phyloP scores from a whole-genome alignment of 2,888 invertebrate genomes.

The Drosophila borealis region DNA sequence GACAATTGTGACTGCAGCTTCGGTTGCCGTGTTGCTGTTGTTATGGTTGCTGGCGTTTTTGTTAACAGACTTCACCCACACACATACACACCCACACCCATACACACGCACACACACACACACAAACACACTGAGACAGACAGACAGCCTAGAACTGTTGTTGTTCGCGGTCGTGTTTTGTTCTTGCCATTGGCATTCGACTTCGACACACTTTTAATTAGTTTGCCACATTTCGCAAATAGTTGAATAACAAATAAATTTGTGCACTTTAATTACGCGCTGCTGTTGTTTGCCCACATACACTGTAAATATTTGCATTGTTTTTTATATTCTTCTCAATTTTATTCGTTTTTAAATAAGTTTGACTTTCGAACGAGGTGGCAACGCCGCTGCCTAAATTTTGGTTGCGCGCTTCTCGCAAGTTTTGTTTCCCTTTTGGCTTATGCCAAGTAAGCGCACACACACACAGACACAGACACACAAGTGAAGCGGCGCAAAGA shows the following conservation, averaged over 20 bases:
- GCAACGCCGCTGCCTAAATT: background rate
- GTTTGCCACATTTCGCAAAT: conserved; percentile 77
- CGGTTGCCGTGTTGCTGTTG: conserved; percentile 3
- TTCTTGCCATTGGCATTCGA: conserved; percentile 77
- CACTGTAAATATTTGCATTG: conserved; percentile 62
- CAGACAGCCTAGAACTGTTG: conserved; percentile 3
- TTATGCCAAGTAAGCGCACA: background rate
- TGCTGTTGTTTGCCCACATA: conserved; percentile 31
- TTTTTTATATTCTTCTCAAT: background rate
- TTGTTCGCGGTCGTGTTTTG: conserved; percentile 63
- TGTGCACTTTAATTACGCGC: conserved; percentile 63
- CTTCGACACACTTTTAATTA: conserved; percentile 76
- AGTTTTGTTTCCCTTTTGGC: background rate
- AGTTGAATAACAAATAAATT: conserved; percentile 73
- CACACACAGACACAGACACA: background rate
- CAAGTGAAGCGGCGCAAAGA: background rate
- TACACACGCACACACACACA: background rate
- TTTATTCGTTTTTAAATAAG: too few species aligned
- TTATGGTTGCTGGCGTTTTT: conserved; percentile 43
- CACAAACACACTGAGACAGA: conserved; percentile 5
- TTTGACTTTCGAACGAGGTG: background rate
- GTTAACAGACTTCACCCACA: conserved; percentile 47
- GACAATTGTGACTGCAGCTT: conserved; percentile 59
- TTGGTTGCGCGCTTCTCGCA: background rate
- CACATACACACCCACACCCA: background rate